These are phyloP conservation scores for Dromius quadrimaculatus DNA, from an alignment of 2,888 invertebrate species.

Conservation along the genomic window DNA sequence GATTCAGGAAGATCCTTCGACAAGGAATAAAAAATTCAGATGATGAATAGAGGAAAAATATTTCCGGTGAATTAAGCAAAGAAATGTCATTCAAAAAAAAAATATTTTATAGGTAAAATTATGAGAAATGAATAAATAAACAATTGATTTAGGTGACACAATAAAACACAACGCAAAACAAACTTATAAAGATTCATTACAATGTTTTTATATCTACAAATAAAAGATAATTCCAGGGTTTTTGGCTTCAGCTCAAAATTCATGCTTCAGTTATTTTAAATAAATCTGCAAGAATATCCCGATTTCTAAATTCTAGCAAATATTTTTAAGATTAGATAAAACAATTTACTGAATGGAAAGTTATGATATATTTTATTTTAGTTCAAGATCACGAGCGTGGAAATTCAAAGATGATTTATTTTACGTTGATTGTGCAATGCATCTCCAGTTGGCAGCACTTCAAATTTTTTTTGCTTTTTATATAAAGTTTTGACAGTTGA, in stretches of 20 bases:
- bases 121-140: background rate
- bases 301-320: background rate
- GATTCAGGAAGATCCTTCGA: too few species aligned
- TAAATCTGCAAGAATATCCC: constrained; percentile 1
- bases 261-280: constrained; percentile 32
- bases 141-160: background rate
- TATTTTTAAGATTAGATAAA: constrained; percentile 10
- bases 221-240: constrained; percentile 11
- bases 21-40: too few species aligned
- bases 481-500: constrained; percentile 24
- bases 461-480: constrained; percentile 36
- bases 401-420: background rate
- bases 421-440: constrained; percentile 6
- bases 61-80: too few species aligned
- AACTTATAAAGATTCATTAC: constrained; percentile 13
- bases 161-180: background rate
- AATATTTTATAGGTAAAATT: too few species aligned
- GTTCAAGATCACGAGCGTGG: background rate
- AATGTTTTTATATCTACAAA: constrained; percentile 32
- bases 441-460: constrained; percentile 18
- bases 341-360: background rate
- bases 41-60: too few species aligned
- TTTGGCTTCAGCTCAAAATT: constrained; percentile 26
- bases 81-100: too few species aligned
- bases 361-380: background rate